A percentile compares a stretch with the other conserved stretches of the same genome.
Conservation (phyloP, 2,797 vertebrate genomes). For the Glossophaga mutica region DNA sequence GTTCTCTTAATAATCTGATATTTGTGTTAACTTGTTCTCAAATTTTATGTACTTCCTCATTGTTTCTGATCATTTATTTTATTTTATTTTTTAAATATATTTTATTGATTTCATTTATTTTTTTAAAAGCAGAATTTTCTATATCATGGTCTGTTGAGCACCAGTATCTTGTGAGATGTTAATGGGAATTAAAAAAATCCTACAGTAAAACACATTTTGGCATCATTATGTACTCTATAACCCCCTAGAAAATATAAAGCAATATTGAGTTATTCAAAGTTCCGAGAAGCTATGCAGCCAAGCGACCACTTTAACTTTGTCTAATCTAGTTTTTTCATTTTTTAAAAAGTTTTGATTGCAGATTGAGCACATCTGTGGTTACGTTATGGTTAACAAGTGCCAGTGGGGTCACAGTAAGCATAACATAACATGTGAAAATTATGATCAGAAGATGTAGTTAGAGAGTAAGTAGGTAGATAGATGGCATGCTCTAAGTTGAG, state of each 20-base stretch:
- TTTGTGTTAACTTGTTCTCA: conserved; percentile 47
- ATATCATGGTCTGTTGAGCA: not conserved
- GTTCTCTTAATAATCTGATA: not conserved
- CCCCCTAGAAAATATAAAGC: not conserved
- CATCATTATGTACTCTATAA: not conserved
- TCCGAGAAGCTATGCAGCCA: not conserved
- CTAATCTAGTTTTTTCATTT: not conserved
- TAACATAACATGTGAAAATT: not conserved
- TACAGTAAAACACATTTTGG: not conserved
- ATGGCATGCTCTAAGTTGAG: not conserved
- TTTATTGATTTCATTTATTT: not conserved
- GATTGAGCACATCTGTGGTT: not conserved
- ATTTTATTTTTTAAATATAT: too few relatives aligned
- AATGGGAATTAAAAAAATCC: not conserved
- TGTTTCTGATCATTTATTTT: not conserved
- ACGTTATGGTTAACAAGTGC: not conserved
- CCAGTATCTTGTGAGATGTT: not conserved
- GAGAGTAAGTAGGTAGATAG: not conserved
- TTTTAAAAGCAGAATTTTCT: not conserved
- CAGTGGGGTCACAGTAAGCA: not conserved
- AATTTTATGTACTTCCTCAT: conserved; percentile 43
- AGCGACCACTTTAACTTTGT: not conserved
- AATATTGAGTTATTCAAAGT: not conserved
- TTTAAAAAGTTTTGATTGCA: not conserved
- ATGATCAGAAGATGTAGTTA: not conserved